phyloP scores from a whole-genome alignment of 2,113 vertebrate genomes.

The Gobius niger region DNA sequence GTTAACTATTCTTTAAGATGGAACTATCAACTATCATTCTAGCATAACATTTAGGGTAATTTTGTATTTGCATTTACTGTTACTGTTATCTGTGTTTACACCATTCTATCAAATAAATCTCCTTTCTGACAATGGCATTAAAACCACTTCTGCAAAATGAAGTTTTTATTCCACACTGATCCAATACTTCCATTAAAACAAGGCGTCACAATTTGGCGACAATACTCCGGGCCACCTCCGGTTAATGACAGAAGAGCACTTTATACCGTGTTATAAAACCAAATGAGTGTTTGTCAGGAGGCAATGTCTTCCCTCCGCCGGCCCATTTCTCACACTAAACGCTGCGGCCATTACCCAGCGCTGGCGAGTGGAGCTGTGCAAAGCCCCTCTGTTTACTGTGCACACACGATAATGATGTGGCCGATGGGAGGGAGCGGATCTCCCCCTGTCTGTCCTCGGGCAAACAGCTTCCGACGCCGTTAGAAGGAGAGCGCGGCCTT shows the following conservation, averaged over 20 bases:
- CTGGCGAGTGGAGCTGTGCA: constrained; percentile 46
- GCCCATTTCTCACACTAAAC: constrained; percentile 44
- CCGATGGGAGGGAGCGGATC: constrained; percentile 44
- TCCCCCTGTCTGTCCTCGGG: constrained; percentile 49
- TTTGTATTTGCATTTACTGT: too few species aligned
- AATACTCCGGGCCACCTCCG: constrained; percentile 15
- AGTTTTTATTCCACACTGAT: not conserved
- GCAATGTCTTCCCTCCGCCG: constrained; percentile 16
- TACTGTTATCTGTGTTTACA: too few species aligned
- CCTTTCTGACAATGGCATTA: too few species aligned
- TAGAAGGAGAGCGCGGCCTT: constrained; percentile 45
- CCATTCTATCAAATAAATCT: too few species aligned
- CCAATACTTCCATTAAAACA: not conserved
- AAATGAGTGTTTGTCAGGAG: constrained; percentile 30
- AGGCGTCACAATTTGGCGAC: not conserved
- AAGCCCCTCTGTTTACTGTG: constrained; percentile 74
- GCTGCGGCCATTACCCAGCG: constrained; percentile 52
- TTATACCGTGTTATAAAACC: constrained; percentile 27
- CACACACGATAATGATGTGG: constrained; percentile 76
- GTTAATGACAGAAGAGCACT: constrained; percentile 19
- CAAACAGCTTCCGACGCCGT: constrained; percentile 61
- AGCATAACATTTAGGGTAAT: too few species aligned
- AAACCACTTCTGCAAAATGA: too few species aligned
- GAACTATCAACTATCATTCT: too few species aligned
- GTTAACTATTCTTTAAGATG: too few species aligned